Base-by-base conservation (phyloP, 1,140 invertebrate species). In the Cherax destructor region DNA sequence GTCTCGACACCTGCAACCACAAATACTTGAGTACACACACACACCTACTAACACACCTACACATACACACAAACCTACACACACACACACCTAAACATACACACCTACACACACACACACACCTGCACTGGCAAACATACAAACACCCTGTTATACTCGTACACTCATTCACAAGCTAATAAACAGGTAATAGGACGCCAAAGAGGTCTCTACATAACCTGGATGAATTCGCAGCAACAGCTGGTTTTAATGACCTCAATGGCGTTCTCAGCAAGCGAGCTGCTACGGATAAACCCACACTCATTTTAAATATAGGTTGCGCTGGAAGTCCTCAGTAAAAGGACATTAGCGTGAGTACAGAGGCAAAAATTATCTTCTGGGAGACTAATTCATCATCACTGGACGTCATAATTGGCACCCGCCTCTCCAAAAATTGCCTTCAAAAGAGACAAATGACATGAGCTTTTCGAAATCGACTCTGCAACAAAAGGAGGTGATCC, bases 371-470 rank as follows among this genome's bases (percentile, higher is more conserved):
- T 78, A 86, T 86, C 85, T 86, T 50, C 85, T 76, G 50, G 30
- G 52, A 21, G 72, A 50, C 47, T 59, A 77, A 91, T 91, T 74
- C 83, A 91, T 91, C 88, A 91, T 85, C n/a, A 4, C 16, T 77
- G 72, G 72, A 78, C 72, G 83, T n/a, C 72, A 61, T 91, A 91
- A 91, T 91, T 85, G 88, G 50, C 88, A 85, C 88, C 59, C 88
- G 41, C 72, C 56, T 72, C 78, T 91, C 69, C 50, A 91, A 91
- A 91, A 91, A 91, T 91, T 69, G 88, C 81, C 81, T 91, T 78
- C 88, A 85, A 85, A 91, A 85, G 88, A 91, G 81, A 91, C 81
- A 91, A 91, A 91, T 91, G 88, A 91, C 74, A 61, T 50, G 88
- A 74, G 83, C 88, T 91, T 85, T 91, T 85, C 72, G 56, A 91